These are phyloP conservation scores for Synanceia verrucosa DNA, from an alignment of 2,797 vertebrate species.

Conservation along the genomic window DNA sequence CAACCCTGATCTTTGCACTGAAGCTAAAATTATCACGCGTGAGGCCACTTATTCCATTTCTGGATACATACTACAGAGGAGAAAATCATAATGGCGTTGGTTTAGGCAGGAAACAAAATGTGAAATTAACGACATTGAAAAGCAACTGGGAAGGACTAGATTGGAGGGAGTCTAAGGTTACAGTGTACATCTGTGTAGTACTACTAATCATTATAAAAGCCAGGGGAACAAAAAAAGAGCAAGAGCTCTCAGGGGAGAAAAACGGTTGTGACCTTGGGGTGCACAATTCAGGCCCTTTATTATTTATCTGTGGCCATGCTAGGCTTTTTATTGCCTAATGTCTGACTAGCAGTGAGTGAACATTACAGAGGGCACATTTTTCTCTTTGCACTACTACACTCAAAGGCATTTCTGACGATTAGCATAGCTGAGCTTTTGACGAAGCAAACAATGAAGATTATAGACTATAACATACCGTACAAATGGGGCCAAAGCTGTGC, in stretches of 20 bases:
- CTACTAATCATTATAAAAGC: slow-evolving; percentile 78
- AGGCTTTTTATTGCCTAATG: slow-evolving; percentile 69
- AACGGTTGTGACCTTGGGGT: slow-evolving; percentile 78
- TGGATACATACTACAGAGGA: slow-evolving; percentile 99
- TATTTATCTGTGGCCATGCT: slow-evolving; percentile 69
- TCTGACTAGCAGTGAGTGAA: slow-evolving; percentile 56
- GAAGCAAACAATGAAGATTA: slow-evolving; percentile 42
- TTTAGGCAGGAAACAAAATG: slow-evolving; percentile 75
- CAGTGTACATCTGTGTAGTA: slow-evolving; percentile 68
- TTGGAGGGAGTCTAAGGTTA: slow-evolving; percentile 63
- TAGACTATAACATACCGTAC: slow-evolving; percentile 16
- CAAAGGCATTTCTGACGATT: slow-evolving; percentile 45
- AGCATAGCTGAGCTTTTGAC: slow-evolving; percentile 37
- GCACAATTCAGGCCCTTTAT: slow-evolving; percentile 77
- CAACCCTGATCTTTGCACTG: slow-evolving; percentile 99
- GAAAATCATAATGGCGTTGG: slow-evolving; percentile 87
- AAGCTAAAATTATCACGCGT: slow-evolving; percentile 99
- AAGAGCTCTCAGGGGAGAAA: slow-evolving; percentile 74
- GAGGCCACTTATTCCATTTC: slow-evolving; percentile 99
- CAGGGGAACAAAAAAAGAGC: slow-evolving; percentile 70
- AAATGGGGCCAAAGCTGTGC: slow-evolving; percentile 72
- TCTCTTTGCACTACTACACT: slow-evolving; percentile 41
- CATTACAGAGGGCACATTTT: slow-evolving; percentile 51
- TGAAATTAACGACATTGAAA: slow-evolving; percentile 78
- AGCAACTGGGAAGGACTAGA: slow-evolving; percentile 76